These are phyloP conservation scores for Pollachius pollachius DNA, from an alignment of 2,113 vertebrate genomes.

Conservation along the genomic window DNA sequence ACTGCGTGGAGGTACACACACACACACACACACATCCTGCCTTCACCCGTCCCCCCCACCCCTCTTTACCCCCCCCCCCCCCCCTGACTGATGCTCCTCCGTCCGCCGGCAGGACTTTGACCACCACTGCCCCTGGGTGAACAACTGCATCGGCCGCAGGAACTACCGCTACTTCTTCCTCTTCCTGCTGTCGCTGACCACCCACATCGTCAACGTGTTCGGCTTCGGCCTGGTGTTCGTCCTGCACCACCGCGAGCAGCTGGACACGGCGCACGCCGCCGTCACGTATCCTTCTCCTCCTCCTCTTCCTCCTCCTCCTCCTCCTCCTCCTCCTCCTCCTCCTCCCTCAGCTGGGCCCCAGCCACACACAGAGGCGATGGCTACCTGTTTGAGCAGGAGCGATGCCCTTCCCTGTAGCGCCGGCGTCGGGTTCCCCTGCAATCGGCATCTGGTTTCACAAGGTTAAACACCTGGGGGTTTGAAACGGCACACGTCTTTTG, in stretches of 20 bases:
- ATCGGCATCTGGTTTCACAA: too few species aligned
- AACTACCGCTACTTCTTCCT: conserved; percentile 99
- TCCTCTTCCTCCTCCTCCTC: too few species aligned
- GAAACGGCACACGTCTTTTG: too few species aligned
- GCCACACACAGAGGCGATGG: too few species aligned
- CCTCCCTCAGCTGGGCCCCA: too few species aligned
- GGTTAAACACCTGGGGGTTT: too few species aligned
- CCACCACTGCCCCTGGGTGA: conserved; percentile 97
- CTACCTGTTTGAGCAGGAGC: too few species aligned
- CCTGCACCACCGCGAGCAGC: conserved; percentile 85
- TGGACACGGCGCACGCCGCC: conserved; percentile 82
- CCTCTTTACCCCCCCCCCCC: neutral
- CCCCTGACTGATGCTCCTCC: neutral
- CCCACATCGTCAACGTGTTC: conserved; percentile 91
- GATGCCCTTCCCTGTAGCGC: too few species aligned
- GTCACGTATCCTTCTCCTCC: conserved; percentile 90
- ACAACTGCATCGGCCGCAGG: conserved; percentile 95
- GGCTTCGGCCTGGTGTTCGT: conserved; percentile 91
- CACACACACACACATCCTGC: neutral
- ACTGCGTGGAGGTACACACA: conserved; percentile 91
- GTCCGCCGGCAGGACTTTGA: conserved; percentile 86
- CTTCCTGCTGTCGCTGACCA: conserved; percentile 90
- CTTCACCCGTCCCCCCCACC: neutral
- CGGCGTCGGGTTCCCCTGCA: too few species aligned
- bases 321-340: too few species aligned